These are phyloP conservation scores for Scaptodrosophila lebanonensis DNA, from an alignment of 1,140 invertebrate genomes.

Conservation along the genomic window DNA sequence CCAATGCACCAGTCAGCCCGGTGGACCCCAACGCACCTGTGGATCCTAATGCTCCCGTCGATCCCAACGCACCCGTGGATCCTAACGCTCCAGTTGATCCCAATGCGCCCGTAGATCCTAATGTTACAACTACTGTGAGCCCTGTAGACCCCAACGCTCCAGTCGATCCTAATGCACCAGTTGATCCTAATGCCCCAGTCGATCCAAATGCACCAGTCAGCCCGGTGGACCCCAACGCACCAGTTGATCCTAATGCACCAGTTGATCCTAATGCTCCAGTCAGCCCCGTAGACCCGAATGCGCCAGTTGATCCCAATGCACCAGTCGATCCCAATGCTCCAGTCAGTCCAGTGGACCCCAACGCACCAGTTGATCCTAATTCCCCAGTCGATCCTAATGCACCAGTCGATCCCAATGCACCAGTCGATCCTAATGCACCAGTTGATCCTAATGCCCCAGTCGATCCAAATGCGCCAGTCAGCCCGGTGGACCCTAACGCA, in stretches of 20 bases:
- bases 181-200: neutral
- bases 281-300: neutral
- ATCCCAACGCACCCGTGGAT: slow-evolving; percentile 1
- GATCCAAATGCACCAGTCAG: slow-evolving; percentile 5
- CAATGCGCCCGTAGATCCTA: slow-evolving; percentile 17
- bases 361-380: neutral
- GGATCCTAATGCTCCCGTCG: slow-evolving; percentile 3
- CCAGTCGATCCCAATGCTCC: slow-evolving; percentile 8
- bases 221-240: slow-evolving; percentile 4
- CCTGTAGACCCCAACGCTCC: slow-evolving; percentile 23
- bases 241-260: slow-evolving; percentile 19
- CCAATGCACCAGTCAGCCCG: neutral
- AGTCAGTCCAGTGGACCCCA: slow-evolving; percentile 4
- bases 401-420: neutral
- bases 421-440: slow-evolving; percentile 1
- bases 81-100: slow-evolving; percentile 11
- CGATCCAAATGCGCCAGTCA: slow-evolving; percentile 4
- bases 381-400: neutral
- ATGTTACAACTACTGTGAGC: slow-evolving; percentile 3
- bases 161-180: slow-evolving; percentile 8
- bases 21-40: neutral
- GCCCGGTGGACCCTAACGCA: slow-evolving; percentile 4
- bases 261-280: slow-evolving; percentile 11
- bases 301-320: slow-evolving; percentile 1
- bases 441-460: slow-evolving; percentile 9